Conservation (phyloP, 2,888 invertebrate species). For the Phyllotreta cruciferae region DNA sequence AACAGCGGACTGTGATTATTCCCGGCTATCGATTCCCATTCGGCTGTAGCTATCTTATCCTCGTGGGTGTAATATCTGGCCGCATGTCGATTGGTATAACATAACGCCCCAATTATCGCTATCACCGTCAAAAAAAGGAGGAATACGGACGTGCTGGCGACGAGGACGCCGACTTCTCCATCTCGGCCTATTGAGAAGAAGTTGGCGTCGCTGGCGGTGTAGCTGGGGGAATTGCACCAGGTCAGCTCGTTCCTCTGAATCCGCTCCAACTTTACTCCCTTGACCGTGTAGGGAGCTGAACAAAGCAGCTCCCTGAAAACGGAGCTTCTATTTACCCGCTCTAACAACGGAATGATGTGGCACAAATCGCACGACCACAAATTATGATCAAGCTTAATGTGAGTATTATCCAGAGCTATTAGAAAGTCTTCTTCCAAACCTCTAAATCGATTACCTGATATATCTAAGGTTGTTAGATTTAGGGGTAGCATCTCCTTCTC, state of each 20-base stretch:
- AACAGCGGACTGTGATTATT: constrained; percentile 59
- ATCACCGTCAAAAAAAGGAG: constrained; percentile 61
- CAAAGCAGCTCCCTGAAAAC: constrained; percentile 66
- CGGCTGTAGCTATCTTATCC: constrained; percentile 64
- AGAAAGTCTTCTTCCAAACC: constrained; percentile 66
- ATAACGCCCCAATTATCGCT: constrained; percentile 63
- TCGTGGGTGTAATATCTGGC: constrained; percentile 85
- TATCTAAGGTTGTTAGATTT: constrained; percentile 69
- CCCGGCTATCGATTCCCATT: constrained; percentile 61
- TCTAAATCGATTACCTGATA: constrained; percentile 75
- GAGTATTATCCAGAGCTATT: constrained; percentile 49
- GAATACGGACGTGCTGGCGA: constrained; percentile 65
- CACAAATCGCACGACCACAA: constrained; percentile 76
- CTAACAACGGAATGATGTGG: constrained; percentile 67
- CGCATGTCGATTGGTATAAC: constrained; percentile 74
- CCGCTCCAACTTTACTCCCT: constrained; percentile 61
- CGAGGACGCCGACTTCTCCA: constrained; percentile 63
- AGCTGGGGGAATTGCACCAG: constrained; percentile 65
- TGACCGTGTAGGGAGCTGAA: constrained; percentile 65
- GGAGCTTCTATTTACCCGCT: constrained; percentile 64
- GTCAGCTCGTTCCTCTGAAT: constrained; percentile 58
- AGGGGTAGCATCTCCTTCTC: constrained; percentile 63
- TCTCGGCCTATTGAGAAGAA: constrained; percentile 62
- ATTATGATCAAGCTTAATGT: constrained; percentile 65
- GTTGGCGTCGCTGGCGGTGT: constrained; percentile 63